Conservation (phyloP, 2,113 vertebrate species). For the Calonectris borealis region DNA sequence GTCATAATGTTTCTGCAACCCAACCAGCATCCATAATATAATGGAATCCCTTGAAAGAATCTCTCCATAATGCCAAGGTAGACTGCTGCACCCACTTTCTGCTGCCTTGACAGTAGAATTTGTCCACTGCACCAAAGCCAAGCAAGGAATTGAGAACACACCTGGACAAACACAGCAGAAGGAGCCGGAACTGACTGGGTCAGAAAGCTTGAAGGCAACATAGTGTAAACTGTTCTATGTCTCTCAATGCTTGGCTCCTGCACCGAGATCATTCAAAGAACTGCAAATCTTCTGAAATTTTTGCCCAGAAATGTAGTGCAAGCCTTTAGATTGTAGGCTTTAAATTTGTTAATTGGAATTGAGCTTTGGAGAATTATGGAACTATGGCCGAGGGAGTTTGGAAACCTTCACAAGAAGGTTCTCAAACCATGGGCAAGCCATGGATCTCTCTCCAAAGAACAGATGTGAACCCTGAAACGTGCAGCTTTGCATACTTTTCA, state of each 20-base stretch:
- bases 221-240: not conserved
- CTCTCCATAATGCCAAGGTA: not conserved
- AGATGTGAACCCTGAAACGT: not conserved
- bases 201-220: slow-evolving; percentile 10
- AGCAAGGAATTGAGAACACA: not conserved
- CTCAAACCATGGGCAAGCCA: not conserved
- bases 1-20: not conserved
- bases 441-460: not conserved
- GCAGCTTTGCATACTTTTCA: not conserved
- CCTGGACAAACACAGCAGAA: slow-evolving; percentile 55
- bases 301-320: not conserved
- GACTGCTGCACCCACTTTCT: not conserved
- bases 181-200: slow-evolving; percentile 2
- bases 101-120: not conserved
- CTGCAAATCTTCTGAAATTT: not conserved
- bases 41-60: not conserved
- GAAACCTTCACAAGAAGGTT: not conserved
- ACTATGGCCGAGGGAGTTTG: not conserved
- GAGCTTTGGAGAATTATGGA: not conserved
- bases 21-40: not conserved
- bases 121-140: not conserved
- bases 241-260: not conserved
- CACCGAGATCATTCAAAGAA: not conserved
- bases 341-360: not conserved
- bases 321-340: not conserved